Base-by-base conservation (phyloP, 2,888 invertebrate genomes). In the Anaspis maculata region DNA sequence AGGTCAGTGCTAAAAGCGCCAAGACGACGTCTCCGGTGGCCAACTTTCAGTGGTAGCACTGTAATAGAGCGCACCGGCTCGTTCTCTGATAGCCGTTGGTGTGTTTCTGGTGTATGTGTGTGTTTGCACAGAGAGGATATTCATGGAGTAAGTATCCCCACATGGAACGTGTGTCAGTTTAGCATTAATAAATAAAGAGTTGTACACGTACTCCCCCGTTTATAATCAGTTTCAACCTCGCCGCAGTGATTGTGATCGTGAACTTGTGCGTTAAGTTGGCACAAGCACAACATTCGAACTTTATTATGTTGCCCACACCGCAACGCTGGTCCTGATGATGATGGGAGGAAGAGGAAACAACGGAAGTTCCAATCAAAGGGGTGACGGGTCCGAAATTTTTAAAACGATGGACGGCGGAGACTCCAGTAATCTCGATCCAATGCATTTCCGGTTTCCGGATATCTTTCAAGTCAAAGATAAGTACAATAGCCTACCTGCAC, bases 171-270 rank as follows among this genome's bases (percentile, higher is more conserved):
- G 13, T 14, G 27, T 24, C 31, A 44, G 43, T 45, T 41, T 46
- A 48, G 45, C 46, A 35, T 35, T 35, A 32, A 37, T 37, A 37
- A 37, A 37, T 37, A 37, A 37, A 37, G 27, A 32, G 32, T 37
- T 32, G 32, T 37, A 37, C 37, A 32, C 37, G 32, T 37, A 37
- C 37, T 37, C 37, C 37, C 37, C 32, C 37, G 32, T 32, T 37
- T 37, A 25, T 32, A 37, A 35, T 46, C 45, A 46, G 45, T 45
- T 39, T 37, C 42, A 47, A 45, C 42, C 41, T 44, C 44, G 46
- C 32, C 19, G 19, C 5, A 19, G 49, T 44, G 46, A 41, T 35
- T 38, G 43, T 37, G 41, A 42, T 38, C 40, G 35, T 44, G 44
- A 41, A 41, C 41, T 39, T 42, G 35, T 23, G 30, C 11, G 14